Evolutionary conservation across 2,113 vertebrate genomes (phyloP).

Genomic region (Saimiri boliviensis): DNA sequence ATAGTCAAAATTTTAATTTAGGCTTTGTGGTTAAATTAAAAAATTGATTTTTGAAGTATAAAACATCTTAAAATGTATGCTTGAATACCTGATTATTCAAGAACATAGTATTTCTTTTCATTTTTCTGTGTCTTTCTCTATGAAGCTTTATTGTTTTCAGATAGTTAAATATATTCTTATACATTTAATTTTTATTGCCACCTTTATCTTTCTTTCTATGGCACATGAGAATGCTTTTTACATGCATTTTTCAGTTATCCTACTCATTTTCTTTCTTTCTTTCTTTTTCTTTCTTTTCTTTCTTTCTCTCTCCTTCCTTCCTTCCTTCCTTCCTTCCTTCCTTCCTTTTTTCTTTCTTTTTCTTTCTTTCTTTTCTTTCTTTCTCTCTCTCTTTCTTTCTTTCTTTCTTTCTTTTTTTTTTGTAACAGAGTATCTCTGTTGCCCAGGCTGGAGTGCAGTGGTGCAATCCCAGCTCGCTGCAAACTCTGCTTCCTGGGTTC

Average conservation of each 20-base stretch:
- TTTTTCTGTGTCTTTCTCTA: not conserved
- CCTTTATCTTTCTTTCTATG: not conserved
- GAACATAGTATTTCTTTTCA: not conserved
- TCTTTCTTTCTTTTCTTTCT: no score
- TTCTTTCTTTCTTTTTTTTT: no score
- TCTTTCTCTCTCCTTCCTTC: no score
- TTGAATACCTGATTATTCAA: not conserved
- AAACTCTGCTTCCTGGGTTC: no score
- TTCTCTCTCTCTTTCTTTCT: no score
- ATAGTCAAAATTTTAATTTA: not conserved
- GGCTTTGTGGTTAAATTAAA: not conserved
- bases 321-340: no score
- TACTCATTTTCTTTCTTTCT: not conserved
- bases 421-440: no score
- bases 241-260: not conserved
- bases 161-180: not conserved
- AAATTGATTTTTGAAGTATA: not conserved
- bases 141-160: not conserved
- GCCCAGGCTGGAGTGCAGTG: no score
- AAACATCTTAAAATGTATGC: not conserved
- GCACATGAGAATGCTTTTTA: not conserved
- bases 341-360: no score
- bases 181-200: not conserved
- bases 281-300: no score
- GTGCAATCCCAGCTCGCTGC: no score